Conservation (phyloP, 2,888 invertebrate genomes). For the Eupithecia subfuscata region DNA sequence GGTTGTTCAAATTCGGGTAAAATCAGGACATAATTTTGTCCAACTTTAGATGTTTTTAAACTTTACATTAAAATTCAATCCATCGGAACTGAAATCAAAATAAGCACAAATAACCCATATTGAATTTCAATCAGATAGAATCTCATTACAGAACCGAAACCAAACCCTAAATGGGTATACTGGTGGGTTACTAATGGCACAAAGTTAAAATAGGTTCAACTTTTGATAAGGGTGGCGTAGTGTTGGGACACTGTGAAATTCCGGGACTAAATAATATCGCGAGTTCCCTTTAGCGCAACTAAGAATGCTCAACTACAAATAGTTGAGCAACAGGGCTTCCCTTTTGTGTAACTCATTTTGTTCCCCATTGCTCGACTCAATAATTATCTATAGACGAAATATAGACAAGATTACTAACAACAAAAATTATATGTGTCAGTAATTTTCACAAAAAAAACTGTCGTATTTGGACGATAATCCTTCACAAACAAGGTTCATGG, state of each 20-base stretch:
- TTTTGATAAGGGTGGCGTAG: conserved; percentile 50
- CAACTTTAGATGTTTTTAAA: neutral
- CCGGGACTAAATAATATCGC: neutral
- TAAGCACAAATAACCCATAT: conserved; percentile 9
- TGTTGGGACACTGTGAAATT: conserved; percentile 34
- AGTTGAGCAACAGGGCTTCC: too few relatives aligned
- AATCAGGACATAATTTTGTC: neutral
- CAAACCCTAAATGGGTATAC: conserved; percentile 33
- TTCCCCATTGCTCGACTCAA: too few relatives aligned
- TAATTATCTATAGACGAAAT: too few relatives aligned
- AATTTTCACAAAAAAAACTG: too few relatives aligned
- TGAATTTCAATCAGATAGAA: conserved; percentile 24
- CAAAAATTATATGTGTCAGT: neutral
- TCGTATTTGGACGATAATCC: too few relatives aligned
- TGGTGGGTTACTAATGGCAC: conserved; percentile 45
- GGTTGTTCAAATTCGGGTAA: neutral
- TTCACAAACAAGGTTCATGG: too few relatives aligned
- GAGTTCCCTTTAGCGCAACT: too few relatives aligned
- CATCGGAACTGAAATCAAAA: neutral
- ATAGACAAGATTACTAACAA: too few relatives aligned
- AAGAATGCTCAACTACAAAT: too few relatives aligned
- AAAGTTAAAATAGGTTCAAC: conserved; percentile 49
- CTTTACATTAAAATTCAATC: neutral
- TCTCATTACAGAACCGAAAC: conserved; percentile 25
- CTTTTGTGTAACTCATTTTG: too few relatives aligned